Conservation (phyloP, 92 coral and sea anemone genomes). For the Scolanthus callimorphus region DNA sequence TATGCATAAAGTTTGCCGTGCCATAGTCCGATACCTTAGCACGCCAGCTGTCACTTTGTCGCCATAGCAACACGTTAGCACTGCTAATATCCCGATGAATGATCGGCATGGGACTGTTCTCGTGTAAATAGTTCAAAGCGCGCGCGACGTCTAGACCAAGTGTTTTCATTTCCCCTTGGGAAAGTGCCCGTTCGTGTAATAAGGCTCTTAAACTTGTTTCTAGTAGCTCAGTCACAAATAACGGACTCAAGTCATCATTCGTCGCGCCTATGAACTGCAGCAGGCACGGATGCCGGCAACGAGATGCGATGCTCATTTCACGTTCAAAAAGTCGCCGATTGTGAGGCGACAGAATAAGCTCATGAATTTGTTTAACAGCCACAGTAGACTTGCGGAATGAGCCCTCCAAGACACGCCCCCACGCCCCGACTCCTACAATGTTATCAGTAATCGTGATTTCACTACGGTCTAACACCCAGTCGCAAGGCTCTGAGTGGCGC, state of each 20-base stretch:
- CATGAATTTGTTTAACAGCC: constrained; percentile 84
- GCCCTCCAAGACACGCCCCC: constrained; percentile 72
- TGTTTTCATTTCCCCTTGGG: constrained; percentile 27
- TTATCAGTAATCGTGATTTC: constrained; percentile 55
- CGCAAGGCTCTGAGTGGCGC: constrained; percentile 35
- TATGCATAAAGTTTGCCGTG: constrained; percentile 77
- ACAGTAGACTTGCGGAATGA: constrained; percentile 68
- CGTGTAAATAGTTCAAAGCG: constrained; percentile 78
- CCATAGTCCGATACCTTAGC: constrained; percentile 92
- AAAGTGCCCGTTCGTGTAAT: constrained; percentile 47
- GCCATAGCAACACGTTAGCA: constrained; percentile 86
- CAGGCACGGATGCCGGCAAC: constrained; percentile 88
- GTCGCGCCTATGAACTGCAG: too few relatives aligned
- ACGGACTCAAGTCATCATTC: constrained; percentile 55
- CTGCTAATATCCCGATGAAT: constrained; percentile 89
- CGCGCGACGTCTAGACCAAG: constrained; percentile 59
- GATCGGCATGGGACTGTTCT: constrained; percentile 63
- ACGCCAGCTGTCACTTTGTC: constrained; percentile 58
- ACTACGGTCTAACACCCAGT: constrained; percentile 68
- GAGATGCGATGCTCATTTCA: constrained; percentile 86
- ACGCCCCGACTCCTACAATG: constrained; percentile 72
- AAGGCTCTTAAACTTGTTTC: constrained; percentile 60
- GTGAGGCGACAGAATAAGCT: too few relatives aligned
- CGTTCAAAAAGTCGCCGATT: constrained; percentile 79
- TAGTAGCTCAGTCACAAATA: constrained; percentile 76